phyloP scores from a whole-genome alignment of 2,888 invertebrate genomes.

The Dyspetes luteomarginatus region DNA sequence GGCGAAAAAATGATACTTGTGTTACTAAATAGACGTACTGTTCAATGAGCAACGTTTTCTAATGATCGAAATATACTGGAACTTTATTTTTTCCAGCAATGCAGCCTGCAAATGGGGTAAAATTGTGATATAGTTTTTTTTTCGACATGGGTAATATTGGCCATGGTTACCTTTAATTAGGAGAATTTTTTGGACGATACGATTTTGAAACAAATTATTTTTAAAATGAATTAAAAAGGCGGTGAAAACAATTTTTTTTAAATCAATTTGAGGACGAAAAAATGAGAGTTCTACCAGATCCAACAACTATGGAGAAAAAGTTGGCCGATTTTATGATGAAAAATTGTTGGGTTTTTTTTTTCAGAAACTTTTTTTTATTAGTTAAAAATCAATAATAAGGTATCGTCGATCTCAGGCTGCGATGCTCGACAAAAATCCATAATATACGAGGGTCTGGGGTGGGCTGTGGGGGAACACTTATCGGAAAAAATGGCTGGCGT shows the following conservation, averaged over 20 bases:
- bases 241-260: too few species aligned
- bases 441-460: conserved; percentile 27
- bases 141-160: too few species aligned
- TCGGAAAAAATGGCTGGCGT: conserved; percentile 60
- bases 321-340: too few species aligned
- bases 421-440: conserved; percentile 29
- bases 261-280: too few species aligned
- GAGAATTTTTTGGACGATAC: too few species aligned
- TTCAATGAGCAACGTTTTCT: conserved; percentile 30
- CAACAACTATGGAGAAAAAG: too few species aligned
- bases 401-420: neutral
- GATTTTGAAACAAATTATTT: too few species aligned
- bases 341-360: too few species aligned
- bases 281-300: too few species aligned
- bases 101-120: neutral
- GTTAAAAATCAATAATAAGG: neutral
- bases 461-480: conserved; percentile 43
- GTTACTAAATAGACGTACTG: neutral
- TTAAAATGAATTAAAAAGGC: too few species aligned
- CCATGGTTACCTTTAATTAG: too few species aligned
- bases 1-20: conserved; percentile 35
- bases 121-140: neutral
- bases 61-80: conserved; percentile 29
- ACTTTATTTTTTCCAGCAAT: neutral
- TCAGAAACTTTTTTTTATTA: neutral